phyloP scores from a whole-genome alignment of 37 sponge, comb jelly and placozoan genomes.

The Oopsacas minuta region DNA sequence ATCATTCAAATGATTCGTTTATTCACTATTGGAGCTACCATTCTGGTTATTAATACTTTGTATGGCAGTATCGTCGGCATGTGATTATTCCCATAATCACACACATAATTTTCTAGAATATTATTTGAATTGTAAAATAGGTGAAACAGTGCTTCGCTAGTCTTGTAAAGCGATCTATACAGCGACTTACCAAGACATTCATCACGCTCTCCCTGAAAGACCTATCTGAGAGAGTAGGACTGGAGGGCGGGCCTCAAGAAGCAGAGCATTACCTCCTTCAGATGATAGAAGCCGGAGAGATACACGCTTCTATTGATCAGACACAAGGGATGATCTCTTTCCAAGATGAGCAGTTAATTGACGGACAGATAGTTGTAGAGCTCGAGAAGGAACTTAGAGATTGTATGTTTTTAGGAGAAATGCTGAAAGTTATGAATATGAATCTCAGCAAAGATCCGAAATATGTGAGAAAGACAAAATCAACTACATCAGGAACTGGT shows the following conservation, averaged over 20 bases:
- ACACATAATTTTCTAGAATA: too few relatives aligned
- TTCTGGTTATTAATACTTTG: too few relatives aligned
- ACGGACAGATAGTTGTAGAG: not conserved
- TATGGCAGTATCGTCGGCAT: too few relatives aligned
- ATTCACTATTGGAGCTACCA: too few relatives aligned
- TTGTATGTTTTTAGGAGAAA: not conserved
- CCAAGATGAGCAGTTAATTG: slow-evolving; percentile 36
- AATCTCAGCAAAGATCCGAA: not conserved
- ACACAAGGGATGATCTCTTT: slow-evolving; percentile 60
- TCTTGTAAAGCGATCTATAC: slow-evolving; percentile 26
- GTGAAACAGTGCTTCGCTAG: slow-evolving; percentile 15
- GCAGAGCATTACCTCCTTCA: slow-evolving; percentile 74
- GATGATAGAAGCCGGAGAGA: slow-evolving; percentile 83
- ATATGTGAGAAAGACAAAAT: not conserved
- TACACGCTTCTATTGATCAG: slow-evolving; percentile 78
- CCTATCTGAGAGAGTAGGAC: slow-evolving; percentile 41
- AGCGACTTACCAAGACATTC: slow-evolving; percentile 78
- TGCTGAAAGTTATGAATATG: not conserved
- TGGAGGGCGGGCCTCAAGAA: slow-evolving; percentile 36
- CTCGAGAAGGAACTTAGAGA: not conserved
- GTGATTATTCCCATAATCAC: too few relatives aligned
- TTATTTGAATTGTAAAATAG: too few relatives aligned
- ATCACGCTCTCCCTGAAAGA: slow-evolving; percentile 66
- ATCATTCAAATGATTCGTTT: too few relatives aligned
- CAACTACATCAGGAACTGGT: not conserved